A percentile compares a stretch with the other conserved stretches of the same genome.
phyloP scores from a whole-genome alignment of 2,888 invertebrate genomes.

The Gryllus longicercus region DNA sequence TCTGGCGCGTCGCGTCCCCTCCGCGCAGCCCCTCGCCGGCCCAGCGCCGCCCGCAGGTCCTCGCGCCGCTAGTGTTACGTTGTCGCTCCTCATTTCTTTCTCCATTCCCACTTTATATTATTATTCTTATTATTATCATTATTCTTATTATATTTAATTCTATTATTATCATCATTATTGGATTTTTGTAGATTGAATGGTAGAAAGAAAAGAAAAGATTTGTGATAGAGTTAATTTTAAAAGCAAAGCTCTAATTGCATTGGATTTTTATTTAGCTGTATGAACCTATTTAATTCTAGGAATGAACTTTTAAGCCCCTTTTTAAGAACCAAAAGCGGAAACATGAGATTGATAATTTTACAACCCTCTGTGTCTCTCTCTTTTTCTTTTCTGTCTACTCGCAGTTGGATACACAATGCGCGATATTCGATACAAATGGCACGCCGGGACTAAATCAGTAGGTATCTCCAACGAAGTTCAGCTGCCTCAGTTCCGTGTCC shows the following conservation, averaged over 20 bases:
- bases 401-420: constrained; percentile 96
- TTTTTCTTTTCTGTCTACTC: constrained; percentile 47
- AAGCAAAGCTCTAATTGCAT: background rate
- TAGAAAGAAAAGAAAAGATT: constrained; percentile 24
- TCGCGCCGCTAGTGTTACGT: background rate
- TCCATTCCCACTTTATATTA: background rate
- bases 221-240: background rate
- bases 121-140: background rate
- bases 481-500: constrained; percentile 94
- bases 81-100: background rate
- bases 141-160: too few relatives aligned
- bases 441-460: constrained; percentile 87
- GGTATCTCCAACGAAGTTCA: constrained; percentile 93
- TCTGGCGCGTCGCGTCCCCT: background rate
- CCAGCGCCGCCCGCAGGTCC: background rate
- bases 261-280: constrained; percentile 23
- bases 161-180: background rate
- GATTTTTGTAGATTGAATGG: background rate
- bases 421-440: constrained; percentile 96
- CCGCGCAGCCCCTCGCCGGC: background rate
- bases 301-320: constrained; percentile 20
- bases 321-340: constrained; percentile 17
- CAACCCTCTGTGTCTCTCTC: constrained; percentile 34
- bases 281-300: background rate
- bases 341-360: constrained; percentile 25